Conservation (phyloP, 2,113 vertebrate species). For the Podocnemis expansa region DNA sequence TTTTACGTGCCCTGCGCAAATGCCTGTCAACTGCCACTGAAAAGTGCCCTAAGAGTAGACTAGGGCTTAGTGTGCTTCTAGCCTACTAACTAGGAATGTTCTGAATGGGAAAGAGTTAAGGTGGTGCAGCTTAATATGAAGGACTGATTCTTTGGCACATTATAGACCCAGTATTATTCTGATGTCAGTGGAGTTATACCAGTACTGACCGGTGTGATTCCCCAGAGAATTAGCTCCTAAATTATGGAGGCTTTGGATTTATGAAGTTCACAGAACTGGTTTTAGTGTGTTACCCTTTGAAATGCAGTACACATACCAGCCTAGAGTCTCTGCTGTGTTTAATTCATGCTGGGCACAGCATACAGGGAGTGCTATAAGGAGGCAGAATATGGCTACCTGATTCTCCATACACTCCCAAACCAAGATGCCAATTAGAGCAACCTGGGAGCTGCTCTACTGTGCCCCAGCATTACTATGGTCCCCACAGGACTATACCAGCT, state of each 20-base stretch:
- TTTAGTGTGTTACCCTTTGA: not conserved
- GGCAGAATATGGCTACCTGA: not conserved
- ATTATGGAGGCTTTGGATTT: not conserved
- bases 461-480: not conserved
- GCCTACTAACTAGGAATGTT: rapidly evolving
- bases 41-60: no score
- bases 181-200: not conserved
- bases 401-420: not conserved
- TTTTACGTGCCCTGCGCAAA: no score
- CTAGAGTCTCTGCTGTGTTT: not conserved
- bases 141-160: no score
- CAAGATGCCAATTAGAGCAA: not conserved
- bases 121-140: not conserved
- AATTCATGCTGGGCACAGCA: not conserved
- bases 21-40: no score
- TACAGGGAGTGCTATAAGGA: not conserved
- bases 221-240: not conserved
- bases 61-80: not conserved
- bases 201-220: not conserved
- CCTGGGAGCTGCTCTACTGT: not conserved
- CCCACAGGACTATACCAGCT: not conserved
- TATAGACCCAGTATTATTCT: not conserved
- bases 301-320: not conserved
- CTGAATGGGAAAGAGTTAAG: not conserved
- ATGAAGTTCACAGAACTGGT: not conserved